Evolutionary conservation across 2,888 invertebrate genomes (phyloP).

Genomic region (Ectemnius lituratus): DNA sequence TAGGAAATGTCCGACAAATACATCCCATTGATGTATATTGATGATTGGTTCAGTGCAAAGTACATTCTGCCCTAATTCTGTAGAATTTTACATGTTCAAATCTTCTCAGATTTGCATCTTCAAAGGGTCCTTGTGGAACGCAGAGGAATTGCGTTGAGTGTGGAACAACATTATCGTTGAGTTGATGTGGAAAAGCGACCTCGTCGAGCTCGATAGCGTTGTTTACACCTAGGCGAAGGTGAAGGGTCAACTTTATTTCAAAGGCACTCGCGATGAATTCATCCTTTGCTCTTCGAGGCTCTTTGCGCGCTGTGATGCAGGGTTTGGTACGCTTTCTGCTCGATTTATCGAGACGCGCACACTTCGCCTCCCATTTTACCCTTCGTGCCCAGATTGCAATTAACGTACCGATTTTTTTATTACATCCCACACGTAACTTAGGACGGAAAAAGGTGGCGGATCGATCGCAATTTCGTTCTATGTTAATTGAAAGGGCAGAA

Average conservation of each 20-base stretch:
- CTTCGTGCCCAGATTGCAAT: no score
- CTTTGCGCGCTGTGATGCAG: neutral
- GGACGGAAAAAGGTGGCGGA: no score
- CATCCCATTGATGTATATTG: neutral
- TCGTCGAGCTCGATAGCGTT: constrained; percentile 26
- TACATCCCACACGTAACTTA: no score
- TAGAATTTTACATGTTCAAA: neutral
- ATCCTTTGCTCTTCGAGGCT: neutral
- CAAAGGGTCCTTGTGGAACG: neutral
- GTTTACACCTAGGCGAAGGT: constrained; percentile 53
- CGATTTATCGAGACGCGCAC: neutral
- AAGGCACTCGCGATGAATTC: constrained; percentile 7
- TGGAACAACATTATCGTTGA: constrained; percentile 32
- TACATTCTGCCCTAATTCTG: neutral
- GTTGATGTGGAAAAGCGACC: constrained; percentile 41
- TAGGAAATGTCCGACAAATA: no score
- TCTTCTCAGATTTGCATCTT: neutral
- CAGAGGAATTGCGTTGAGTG: neutral
- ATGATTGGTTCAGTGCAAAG: neutral
- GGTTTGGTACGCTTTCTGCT: neutral
- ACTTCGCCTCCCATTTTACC: neutral
- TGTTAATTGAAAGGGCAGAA: no score
- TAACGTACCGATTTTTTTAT: no score
- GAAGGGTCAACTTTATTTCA: constrained; percentile 56
- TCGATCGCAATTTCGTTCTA: no score